phyloP scores from a whole-genome alignment of 1,140 invertebrate genomes.

The Venustaconcha ellipsiformis region DNA sequence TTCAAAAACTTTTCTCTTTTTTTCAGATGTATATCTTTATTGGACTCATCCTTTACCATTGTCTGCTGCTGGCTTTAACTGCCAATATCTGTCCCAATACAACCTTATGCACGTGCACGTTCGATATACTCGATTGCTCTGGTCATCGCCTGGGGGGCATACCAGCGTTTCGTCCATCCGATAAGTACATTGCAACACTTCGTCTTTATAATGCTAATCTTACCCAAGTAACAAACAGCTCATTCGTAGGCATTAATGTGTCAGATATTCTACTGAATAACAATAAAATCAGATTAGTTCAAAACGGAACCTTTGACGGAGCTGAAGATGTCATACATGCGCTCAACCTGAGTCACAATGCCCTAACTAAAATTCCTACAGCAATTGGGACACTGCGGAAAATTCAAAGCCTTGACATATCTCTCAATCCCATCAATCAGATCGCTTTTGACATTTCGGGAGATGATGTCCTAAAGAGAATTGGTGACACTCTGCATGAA shows the following conservation, averaged over 20 bases:
- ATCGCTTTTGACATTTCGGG: constrained; percentile 4
- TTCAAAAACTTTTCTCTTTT: too few relatives aligned
- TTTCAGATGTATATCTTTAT: too few relatives aligned
- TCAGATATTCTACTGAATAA: constrained; percentile 9
- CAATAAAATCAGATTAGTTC: constrained; percentile 9
- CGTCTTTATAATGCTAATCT: constrained; percentile 12
- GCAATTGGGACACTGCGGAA: constrained; percentile 5
- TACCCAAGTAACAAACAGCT: not conserved
- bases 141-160: constrained; percentile 1
- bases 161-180: not conserved
- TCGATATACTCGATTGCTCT: constrained; percentile 6
- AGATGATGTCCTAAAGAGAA: constrained; percentile 12
- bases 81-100: constrained; percentile 5
- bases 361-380: constrained; percentile 4
- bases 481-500: constrained; percentile 15
- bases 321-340: not conserved
- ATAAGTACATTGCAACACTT: not conserved
- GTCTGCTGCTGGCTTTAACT: not conserved
- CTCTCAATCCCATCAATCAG: constrained; percentile 23
- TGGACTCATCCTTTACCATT: not conserved
- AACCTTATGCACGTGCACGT: constrained; percentile 22
- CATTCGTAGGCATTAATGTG: constrained; percentile 8
- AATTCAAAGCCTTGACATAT: constrained; percentile 9
- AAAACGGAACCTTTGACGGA: constrained; percentile 2
- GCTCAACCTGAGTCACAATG: constrained; percentile 13